phyloP scores from a whole-genome alignment of 2,113 vertebrate genomes.

The Oostethus manadensis region DNA sequence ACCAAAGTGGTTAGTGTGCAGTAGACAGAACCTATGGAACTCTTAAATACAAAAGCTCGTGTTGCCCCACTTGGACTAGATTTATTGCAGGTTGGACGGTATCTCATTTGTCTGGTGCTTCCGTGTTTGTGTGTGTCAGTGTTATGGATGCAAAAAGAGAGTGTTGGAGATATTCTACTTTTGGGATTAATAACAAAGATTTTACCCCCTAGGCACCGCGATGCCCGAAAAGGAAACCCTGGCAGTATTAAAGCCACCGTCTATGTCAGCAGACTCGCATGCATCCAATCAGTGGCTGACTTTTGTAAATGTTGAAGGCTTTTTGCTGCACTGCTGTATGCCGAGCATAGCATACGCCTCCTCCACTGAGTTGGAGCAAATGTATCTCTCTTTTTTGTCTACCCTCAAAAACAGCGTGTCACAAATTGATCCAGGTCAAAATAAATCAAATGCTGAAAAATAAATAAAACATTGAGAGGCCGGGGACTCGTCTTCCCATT shows the following conservation, averaged over 20 bases:
- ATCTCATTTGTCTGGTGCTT: background rate
- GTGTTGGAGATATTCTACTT: conserved; percentile 50
- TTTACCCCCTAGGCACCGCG: conserved; percentile 76
- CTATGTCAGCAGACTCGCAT: conserved; percentile 55
- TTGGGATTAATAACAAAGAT: conserved; percentile 69
- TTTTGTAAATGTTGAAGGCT: conserved; percentile 74
- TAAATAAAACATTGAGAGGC: conserved; percentile 59
- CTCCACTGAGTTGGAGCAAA: conserved; percentile 33
- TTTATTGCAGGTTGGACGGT: background rate
- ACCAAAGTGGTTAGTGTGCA: background rate
- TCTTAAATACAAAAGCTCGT: background rate
- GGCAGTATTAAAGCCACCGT: conserved; percentile 74
- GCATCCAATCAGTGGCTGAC: conserved; percentile 74
- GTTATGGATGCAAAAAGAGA: conserved; percentile 1
- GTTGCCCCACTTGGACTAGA: background rate
- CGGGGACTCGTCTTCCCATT: conserved; percentile 24
- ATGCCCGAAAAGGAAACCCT: conserved; percentile 77
- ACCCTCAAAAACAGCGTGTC: background rate
- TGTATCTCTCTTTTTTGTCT: background rate
- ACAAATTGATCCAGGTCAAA: conserved; percentile 37
- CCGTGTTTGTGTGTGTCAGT: conserved; percentile 5
- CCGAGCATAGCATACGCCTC: conserved; percentile 30
- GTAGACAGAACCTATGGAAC: background rate
- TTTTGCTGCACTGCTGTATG: conserved; percentile 51
- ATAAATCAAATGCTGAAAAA: conserved; percentile 47